Percentiles rank a stretch among this genome's conserved stretches.
Evolutionary conservation across 2,888 invertebrate species (phyloP).

Genomic region (Hydrotaea diabolus): DNA sequence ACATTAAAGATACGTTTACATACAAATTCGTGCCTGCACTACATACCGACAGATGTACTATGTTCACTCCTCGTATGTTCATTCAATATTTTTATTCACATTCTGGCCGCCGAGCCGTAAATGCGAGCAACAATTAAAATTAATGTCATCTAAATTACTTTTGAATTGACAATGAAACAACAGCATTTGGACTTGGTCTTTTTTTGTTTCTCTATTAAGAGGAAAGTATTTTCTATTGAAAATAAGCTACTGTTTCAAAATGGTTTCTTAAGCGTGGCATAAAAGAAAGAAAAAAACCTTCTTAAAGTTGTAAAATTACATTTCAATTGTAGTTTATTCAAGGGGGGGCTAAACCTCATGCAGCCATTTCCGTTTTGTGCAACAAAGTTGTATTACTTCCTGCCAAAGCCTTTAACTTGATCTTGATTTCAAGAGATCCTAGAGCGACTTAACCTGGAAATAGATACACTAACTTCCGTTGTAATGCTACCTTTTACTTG

Average conservation of each 20-base stretch:
- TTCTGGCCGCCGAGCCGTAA: background rate
- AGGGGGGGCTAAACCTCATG: background rate
- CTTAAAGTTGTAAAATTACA: conserved; percentile 15
- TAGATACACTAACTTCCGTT: no score
- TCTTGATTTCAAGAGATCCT: no score
- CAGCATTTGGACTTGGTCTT: background rate
- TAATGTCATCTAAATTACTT: conserved; percentile 47
- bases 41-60: background rate
- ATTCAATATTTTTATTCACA: background rate
- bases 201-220: background rate
- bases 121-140: conserved; percentile 58
- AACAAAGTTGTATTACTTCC: background rate
- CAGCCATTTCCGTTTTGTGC: background rate
- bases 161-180: conserved; percentile 47
- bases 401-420: no score
- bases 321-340: background rate
- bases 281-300: background rate
- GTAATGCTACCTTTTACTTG: no score
- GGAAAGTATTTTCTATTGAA: conserved; percentile 52
- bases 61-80: background rate
- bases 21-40: background rate
- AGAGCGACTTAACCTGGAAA: no score
- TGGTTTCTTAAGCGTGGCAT: no score
- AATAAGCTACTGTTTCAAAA: conserved; percentile 49
- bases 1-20: conserved; percentile 51